Conservation (phyloP, 64 coral and sea anemone species). For the Montipora cactus region DNA sequence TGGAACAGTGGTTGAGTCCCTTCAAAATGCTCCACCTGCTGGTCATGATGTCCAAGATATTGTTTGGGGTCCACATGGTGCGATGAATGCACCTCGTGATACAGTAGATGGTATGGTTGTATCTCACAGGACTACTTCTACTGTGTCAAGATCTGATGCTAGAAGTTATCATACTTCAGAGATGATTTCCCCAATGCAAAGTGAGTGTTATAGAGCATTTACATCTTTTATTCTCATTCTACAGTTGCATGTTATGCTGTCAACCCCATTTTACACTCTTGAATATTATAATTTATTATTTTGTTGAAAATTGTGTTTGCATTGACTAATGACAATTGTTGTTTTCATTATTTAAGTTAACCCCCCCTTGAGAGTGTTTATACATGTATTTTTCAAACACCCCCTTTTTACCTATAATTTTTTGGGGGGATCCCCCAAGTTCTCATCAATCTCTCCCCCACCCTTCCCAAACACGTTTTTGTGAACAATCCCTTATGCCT, state of each 20-base stretch:
- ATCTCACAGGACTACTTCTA: not conserved
- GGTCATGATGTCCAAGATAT: not conserved
- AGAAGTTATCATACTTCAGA: not conserved
- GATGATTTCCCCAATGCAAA: not conserved
- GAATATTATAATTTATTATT: too few species aligned
- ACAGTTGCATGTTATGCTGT: not conserved
- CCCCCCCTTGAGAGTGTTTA: too few species aligned
- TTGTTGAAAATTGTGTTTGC: too few species aligned
- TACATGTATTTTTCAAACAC: too few species aligned
- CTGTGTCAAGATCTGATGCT: not conserved
- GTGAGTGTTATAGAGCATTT: not conserved
- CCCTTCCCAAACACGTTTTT: too few species aligned
- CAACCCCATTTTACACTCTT: too few species aligned
- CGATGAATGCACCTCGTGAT: not conserved
- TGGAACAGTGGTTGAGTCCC: conserved; percentile 2
- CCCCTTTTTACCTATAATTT: too few species aligned
- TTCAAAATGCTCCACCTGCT: conserved; percentile 11
- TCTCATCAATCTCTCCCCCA: too few species aligned
- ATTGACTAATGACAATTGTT: too few species aligned
- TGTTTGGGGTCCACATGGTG: not conserved
- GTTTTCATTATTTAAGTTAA: too few species aligned
- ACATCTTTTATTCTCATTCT: not conserved
- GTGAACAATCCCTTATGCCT: too few species aligned
- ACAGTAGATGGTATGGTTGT: not conserved
- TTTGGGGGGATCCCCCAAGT: too few species aligned